These are phyloP conservation scores for Psittacula derbiana DNA, from an alignment of 2,797 vertebrate genomes.

Conservation along the genomic window DNA sequence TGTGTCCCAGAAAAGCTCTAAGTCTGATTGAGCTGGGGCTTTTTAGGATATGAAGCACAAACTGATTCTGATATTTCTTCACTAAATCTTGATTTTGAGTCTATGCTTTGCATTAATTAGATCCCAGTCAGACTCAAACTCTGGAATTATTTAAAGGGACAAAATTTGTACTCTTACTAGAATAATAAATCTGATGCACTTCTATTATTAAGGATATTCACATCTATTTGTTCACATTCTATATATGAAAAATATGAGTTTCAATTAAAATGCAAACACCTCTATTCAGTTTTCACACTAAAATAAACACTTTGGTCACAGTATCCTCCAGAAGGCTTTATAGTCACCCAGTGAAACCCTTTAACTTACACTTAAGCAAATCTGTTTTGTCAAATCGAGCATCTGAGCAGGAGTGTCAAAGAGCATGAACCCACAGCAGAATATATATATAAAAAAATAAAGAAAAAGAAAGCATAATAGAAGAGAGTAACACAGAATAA, in stretches of 20 bases:
- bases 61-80: not conserved
- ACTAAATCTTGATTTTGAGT: not conserved
- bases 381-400: not conserved
- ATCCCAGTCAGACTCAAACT: not conserved
- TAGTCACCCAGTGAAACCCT: not conserved
- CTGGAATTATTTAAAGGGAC: not conserved
- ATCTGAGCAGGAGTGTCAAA: not conserved
- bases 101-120: not conserved
- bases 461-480: not conserved
- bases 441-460: not conserved
- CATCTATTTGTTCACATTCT: not conserved
- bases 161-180: not conserved
- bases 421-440: not conserved
- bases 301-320: not conserved
- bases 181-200: not conserved
- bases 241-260: not conserved
- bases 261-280: not conserved
- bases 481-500: not conserved
- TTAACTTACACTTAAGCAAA: conserved; percentile 8
- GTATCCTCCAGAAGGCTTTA: not conserved
- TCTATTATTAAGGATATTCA: not conserved
- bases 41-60: not conserved
- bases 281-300: not conserved
- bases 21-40: not conserved
- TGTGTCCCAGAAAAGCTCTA: not conserved